Evolutionary conservation across 2,113 vertebrate species (phyloP), one percentile per base, ranked within the genome.

Genomic region (Nothobranchius furzeri): DNA sequence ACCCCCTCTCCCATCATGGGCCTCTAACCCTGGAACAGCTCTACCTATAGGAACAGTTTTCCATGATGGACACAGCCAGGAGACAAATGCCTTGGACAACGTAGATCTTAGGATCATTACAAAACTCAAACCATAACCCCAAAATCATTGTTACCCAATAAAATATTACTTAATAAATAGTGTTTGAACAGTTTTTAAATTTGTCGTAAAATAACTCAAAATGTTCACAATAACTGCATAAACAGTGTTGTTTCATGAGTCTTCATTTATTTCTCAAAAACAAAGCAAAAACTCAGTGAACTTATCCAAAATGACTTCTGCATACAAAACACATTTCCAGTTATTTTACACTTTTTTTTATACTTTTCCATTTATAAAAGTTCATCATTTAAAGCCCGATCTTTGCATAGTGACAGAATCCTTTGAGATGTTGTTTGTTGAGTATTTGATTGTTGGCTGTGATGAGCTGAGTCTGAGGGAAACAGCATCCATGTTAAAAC

Each of bases 341-440:
- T 24, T 6, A 48, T 7, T 12, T 10, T 14, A 17, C 5, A 54
- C 46, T 13, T 20, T 24, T 24, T 68, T 58, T n/a, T 60, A 36
- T 58, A 35, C 24, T 59, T 12, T 40, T 52, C 47, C 35, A 58
- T 63, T 43, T 37, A 50, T 2, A 68, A 66, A 63, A 59, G 7
- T 51, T 12, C 48, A 62, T n/a, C n/a, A 46, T 9, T 70, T 30
- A 9, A 69, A 52, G 46, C 12, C 58, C 4, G 70, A 3, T 70
- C 7, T 48, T 80, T 85, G 66, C 76, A 80, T 82, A 74, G 74
- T 24, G 17, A 56, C 36, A 42, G 60, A 47, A 54, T 70, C 63
- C 37, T 54, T 30, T 68, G 56, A 75, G 65, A 50, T 46, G 77
- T 65, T 50, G 47, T 49, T 65, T 50, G 47, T 49, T 14, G 52